Conservation (phyloP, 2,797 vertebrate genomes). For the Anisognathus igniventris region DNA sequence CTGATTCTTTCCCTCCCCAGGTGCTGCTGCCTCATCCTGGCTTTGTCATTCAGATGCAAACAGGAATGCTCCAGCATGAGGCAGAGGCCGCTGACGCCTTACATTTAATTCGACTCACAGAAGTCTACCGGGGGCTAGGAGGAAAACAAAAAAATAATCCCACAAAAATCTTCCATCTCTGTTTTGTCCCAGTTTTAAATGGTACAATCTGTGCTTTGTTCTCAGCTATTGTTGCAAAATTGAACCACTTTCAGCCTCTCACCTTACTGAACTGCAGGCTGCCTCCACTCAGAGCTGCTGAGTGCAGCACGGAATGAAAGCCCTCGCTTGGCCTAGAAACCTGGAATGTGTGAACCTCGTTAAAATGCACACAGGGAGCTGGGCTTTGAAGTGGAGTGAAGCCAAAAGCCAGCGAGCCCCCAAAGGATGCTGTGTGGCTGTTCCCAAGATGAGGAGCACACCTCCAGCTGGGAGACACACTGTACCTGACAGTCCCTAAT, state of each 20-base stretch:
- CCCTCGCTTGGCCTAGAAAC: neutral
- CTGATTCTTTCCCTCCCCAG: neutral
- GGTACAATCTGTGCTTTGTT: conserved; percentile 33
- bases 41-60: neutral
- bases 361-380: neutral
- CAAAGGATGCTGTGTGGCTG: neutral
- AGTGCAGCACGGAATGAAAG: neutral
- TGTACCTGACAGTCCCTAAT: neutral
- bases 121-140: neutral
- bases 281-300: neutral
- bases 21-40: neutral
- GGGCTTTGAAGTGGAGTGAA: neutral
- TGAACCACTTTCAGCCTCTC: conserved; percentile 30
- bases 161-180: neutral
- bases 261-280: conserved; percentile 19
- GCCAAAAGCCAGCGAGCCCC: neutral
- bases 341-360: neutral
- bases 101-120: neutral
- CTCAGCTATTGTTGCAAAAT: conserved; percentile 32
- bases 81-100: neutral
- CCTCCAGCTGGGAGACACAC: neutral
- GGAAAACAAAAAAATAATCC: neutral
- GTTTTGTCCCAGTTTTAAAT: conserved; percentile 33
- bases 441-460: neutral
- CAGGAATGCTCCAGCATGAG: accelerated